Evolutionary conservation across 2,113 vertebrate species (phyloP).

Genomic region (Hipposideros armiger): DNA sequence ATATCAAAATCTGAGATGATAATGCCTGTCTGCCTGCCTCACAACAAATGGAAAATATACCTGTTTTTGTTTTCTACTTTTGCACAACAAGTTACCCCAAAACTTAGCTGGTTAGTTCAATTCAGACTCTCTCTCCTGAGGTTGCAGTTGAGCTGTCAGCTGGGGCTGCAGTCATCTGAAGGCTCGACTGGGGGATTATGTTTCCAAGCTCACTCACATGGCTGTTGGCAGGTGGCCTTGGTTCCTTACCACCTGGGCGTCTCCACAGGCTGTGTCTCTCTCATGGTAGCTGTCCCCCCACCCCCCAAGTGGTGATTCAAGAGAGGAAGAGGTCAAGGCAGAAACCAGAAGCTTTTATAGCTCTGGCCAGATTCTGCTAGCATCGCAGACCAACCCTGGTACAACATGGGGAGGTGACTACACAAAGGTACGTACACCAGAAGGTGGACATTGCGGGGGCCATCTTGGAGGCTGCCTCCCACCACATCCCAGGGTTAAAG

Average conservation of each 20-base stretch:
- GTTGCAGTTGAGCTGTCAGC: no score
- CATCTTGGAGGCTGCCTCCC: not conserved
- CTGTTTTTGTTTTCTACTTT: not conserved
- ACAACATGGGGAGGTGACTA: not conserved
- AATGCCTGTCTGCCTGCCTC: not conserved
- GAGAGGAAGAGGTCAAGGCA: not conserved
- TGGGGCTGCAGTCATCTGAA: not conserved
- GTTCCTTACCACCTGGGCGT: not conserved
- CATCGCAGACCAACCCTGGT: not conserved
- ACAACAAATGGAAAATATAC: not conserved
- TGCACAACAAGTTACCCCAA: not conserved
- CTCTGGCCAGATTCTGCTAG: not conserved
- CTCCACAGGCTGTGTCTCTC: not conserved
- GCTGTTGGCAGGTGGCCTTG: not conserved
- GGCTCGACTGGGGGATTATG: accelerated
- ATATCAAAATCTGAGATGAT: not conserved
- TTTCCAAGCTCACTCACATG: not conserved
- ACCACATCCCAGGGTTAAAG: not conserved
- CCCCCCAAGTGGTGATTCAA: not conserved
- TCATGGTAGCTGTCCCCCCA: not conserved
- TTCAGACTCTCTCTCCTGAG: not conserved
- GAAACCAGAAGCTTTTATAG: not conserved
- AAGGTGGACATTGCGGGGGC: not conserved
- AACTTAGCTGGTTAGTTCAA: not conserved
- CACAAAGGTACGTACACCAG: not conserved